Base-by-base conservation (phyloP, 2,113 vertebrate species). In the Erythrocebus patas region DNA sequence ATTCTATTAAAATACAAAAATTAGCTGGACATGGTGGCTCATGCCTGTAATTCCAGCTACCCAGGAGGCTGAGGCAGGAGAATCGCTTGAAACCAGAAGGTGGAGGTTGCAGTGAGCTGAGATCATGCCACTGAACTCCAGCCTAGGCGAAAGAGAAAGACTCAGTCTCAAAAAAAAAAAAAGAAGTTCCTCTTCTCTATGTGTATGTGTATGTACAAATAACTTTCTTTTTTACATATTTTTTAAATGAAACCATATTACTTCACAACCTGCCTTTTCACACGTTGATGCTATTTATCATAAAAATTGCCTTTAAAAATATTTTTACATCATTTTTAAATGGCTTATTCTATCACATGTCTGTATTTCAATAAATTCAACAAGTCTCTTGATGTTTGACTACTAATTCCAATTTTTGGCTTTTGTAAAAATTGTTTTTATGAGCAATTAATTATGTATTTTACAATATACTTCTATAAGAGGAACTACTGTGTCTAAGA, bases 181-280 rank as follows among this genome's bases (percentile, higher is more conserved):
- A 23, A 13, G 38, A 61, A 64, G 61, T 64, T 64, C 61, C 61
- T 32, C 61, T 30, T 27, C 13, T 30, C 12, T 64, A 30, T 30
- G 61, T 64, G 61, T 64, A 30, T 30, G 61, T 32, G 61, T 64
- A 27, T 6, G 12, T 14, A 38, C 30, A 10, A 4, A 48, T 3
- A 80, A 73, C 43, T 50, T 87, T 81, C 48, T 73, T 64, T 68
- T 73, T 40, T 12, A 66, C 7, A 43, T 76, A 52, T 59, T 87
- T 89, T 18, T 4, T 17, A 66, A 84, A 79, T 6, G 59, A 35
- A 82, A 61, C 50, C 32, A 7, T 11, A 30, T 45, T 73, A 22
- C 55, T 86, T 86, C 66, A 89, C 79, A 89, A 85, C 27, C 52
- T 88, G 5, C 18, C 52, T 88, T 95, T 91, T 89, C n/a, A 89